A percentile compares a stretch with the other conserved stretches of the same genome.
Conservation (phyloP, 1,140 invertebrate genomes). For the Drosophila quadrilineata region DNA sequence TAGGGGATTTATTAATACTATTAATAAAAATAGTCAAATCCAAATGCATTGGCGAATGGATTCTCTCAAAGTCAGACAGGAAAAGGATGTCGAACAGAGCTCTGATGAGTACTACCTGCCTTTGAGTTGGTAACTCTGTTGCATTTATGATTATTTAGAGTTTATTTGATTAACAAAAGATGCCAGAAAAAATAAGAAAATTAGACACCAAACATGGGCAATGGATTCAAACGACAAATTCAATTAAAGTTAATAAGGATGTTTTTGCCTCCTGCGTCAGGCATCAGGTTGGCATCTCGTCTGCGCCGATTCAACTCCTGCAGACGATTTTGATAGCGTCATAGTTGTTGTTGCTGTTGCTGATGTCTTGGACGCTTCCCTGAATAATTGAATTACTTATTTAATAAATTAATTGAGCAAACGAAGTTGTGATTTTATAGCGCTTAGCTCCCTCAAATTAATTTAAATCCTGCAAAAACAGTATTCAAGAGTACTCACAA, state of each 20-base stretch:
- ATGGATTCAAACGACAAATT: constrained; percentile 57
- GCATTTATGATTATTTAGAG: constrained; percentile 46
- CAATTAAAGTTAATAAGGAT: constrained; percentile 75
- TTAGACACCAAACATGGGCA: constrained; percentile 2
- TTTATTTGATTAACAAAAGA: constrained; percentile 54
- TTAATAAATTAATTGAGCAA: constrained; percentile 72
- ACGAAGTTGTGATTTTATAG: constrained; percentile 36
- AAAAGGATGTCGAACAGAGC: too few relatives aligned
- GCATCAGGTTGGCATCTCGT: background rate
- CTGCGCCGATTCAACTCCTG: background rate
- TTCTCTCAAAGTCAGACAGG: too few relatives aligned
- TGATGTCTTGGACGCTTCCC: constrained; percentile 37
- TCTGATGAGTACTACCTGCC: too few relatives aligned
- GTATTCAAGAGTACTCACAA: too few relatives aligned
- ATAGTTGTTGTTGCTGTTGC: constrained; percentile 5
- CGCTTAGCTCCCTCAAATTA: background rate
- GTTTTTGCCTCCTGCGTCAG: constrained; percentile 27
- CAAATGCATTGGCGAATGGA: too few relatives aligned
- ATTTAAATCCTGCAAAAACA: too few relatives aligned
- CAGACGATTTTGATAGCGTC: background rate
- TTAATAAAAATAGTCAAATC: too few relatives aligned
- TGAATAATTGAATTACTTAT: constrained; percentile 61
- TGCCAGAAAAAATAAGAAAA: constrained; percentile 9
- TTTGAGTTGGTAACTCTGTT: constrained; percentile 20
- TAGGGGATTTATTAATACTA: too few relatives aligned